Percentiles rank a stretch among this genome's conserved stretches.
Evolutionary conservation across 2,113 vertebrate species (phyloP).

Genomic region (Phasianus colchicus): DNA sequence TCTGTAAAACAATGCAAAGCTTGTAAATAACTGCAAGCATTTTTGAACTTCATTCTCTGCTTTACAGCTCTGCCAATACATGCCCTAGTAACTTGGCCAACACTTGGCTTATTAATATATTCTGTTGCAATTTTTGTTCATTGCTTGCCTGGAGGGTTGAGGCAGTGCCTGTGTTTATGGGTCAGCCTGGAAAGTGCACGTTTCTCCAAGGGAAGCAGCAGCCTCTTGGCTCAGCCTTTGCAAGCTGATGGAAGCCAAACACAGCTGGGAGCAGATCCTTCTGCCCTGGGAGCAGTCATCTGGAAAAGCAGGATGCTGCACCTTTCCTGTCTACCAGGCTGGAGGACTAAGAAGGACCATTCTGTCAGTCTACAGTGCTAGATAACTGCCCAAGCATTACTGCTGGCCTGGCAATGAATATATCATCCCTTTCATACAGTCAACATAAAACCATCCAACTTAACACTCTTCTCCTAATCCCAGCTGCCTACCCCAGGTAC

Average conservation of each 20-base stretch:
- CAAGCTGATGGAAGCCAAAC: not conserved
- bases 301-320: slow-evolving; percentile 7
- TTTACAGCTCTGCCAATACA: not conserved
- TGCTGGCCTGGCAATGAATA: not conserved
- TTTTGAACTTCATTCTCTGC: slow-evolving; percentile 7
- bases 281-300: not conserved
- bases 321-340: not conserved
- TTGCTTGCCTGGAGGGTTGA: not conserved
- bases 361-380: not conserved
- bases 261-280: not conserved
- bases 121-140: not conserved
- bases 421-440: not conserved
- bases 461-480: not conserved
- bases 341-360: not conserved
- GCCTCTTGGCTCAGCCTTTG: not conserved
- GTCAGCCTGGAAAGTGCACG: not conserved
- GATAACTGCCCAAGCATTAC: not conserved
- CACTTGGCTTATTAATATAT: not conserved
- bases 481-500: not conserved
- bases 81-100: not conserved
- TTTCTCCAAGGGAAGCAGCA: not conserved
- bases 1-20: not conserved
- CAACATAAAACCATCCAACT: not conserved
- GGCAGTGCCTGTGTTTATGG: not conserved
- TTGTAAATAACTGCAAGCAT: slow-evolving; percentile 41